Percentiles rank a stretch among this genome's conserved stretches.
Conservation (phyloP, 2,888 invertebrate genomes). For the Psylliodes chrysocephalus region DNA sequence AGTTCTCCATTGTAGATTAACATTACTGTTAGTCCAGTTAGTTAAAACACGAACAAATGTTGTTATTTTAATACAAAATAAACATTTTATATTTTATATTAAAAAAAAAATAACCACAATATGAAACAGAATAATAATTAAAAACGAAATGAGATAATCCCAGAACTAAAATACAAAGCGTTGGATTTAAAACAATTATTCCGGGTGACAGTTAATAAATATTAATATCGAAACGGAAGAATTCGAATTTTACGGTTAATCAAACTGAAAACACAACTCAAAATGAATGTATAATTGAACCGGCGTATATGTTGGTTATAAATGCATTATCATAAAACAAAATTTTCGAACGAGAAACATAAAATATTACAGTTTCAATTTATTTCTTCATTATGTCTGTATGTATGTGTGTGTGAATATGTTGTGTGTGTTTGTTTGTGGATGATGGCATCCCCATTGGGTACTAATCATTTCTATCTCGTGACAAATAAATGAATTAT, state of each 20-base stretch:
- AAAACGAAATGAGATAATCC: slow-evolving; percentile 4
- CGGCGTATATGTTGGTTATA: slow-evolving; percentile 17
- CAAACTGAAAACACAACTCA: slow-evolving; percentile 27
- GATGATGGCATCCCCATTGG: slow-evolving; percentile 25
- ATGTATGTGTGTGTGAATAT: not conserved
- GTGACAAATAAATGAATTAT: slow-evolving; percentile 29
- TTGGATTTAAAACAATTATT: slow-evolving; percentile 11
- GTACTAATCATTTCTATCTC: slow-evolving; percentile 29
- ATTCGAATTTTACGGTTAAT: slow-evolving; percentile 22
- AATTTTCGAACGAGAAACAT: slow-evolving; percentile 28
- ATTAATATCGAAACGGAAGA: not conserved
- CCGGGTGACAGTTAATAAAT: slow-evolving; percentile 13
- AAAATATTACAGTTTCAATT: slow-evolving; percentile 33
- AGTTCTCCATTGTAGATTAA: too few relatives aligned
- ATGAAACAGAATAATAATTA: too few relatives aligned
- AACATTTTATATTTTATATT: too few relatives aligned
- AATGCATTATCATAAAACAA: slow-evolving; percentile 33
- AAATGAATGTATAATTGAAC: slow-evolving; percentile 23
- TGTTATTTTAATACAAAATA: too few relatives aligned
- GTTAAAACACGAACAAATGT: too few relatives aligned
- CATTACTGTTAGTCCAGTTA: too few relatives aligned
- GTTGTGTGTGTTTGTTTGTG: not conserved
- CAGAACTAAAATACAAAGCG: not conserved
- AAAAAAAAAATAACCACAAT: too few relatives aligned
- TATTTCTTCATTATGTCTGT: slow-evolving; percentile 26